Base-by-base conservation (phyloP, 2,888 invertebrate species). In the Venusia cambrica region DNA sequence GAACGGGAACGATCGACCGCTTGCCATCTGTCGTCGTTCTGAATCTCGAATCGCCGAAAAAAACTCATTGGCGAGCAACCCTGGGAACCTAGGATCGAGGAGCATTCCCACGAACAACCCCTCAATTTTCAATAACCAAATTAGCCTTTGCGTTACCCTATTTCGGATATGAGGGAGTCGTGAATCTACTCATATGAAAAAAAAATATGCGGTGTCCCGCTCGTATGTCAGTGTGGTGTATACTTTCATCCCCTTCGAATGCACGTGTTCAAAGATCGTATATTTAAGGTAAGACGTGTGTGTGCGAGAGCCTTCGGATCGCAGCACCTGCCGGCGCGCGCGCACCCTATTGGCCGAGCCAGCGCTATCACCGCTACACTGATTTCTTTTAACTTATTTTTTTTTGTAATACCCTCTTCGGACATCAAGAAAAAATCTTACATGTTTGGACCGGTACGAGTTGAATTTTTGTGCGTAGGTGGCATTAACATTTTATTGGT, bases 31-130 rank as follows among this genome's bases (percentile, higher is more conserved):
- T 87, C 84, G 85, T 72, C 70, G 75, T 81, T 80, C 83, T 80
- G 78, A 83, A 83, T 81, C 79, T 78, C 75, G 70, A 63, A 73
- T 72, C 64, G 66, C 73, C 69, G 69, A 79, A 85, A 87, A 83
- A 84, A 84, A 80, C 81, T 77, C 79, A 84, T 84, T 84, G 81
- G 87, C 81, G 77, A 73, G 73, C 83, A 78, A 80, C 87, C 88
- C 88, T 91, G 91, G 91, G 91, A 91, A 91, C 90, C 88, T 74
- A 79, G 80, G 79, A 81, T 76, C 85, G 76, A 73, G 80, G 76
- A 81, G 87, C 88, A 89, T 91, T 91, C 91, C 90, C 91, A 91
- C 91, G 90, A 88, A 81, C 87, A 79, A 88, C 87, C 87, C 87
- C 88, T 83, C 85, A 81, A 85, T 85, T 83, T 84, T 81, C 87